Evolutionary conservation across 2,113 vertebrate species (phyloP), one percentile per base, ranked within the genome.

Genomic region (Erinaceus europaeus): DNA sequence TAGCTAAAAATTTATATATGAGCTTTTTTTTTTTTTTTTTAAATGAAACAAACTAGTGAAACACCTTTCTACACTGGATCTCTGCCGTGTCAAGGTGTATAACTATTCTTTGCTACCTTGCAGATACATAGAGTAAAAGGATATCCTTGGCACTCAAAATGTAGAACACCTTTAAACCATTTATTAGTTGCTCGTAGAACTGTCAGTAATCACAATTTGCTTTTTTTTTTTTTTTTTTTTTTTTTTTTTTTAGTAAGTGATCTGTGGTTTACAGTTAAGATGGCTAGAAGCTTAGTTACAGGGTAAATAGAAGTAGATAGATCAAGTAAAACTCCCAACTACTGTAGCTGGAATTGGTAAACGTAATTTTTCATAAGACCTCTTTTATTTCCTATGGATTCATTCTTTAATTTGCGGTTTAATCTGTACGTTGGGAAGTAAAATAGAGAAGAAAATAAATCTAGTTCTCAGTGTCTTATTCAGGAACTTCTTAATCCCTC

Each of bases 11-110:
- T 97, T 97, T 97, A 98, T 98, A 98, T 97, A 97, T 97, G 97
- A 97, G 97, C 96, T 97, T 97, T 97, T 97, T 93, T 85, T 86
- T 93, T 84, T 96, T 96, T 88, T 94, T 84, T 96, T 96, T 87
- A 83, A 69, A 94, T 95, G 95, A 97, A 96, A 96, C 88, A 92
- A 97, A 97, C 96, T 96, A 97, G 96, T 97, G 96, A 97, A 96
- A 97, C 96, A 97, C 97, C 97, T 97, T 98, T 96, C 97, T 98
- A 98, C 97, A 98, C 97, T 98, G 97, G 97, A 98, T 97, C 95
- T 97, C 96, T 96, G 96, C 97, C 96, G 97, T 98, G 97, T 97
- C 96, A 95, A 97, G 97, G 97, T 98, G 97, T 97, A 97, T 92
- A 97, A 96, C 96, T 97, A 93, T 97, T 97, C 97, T 97, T 97